Evolutionary conservation across 1,140 invertebrate genomes (phyloP).

Genomic region (Drosophila pachea): DNA sequence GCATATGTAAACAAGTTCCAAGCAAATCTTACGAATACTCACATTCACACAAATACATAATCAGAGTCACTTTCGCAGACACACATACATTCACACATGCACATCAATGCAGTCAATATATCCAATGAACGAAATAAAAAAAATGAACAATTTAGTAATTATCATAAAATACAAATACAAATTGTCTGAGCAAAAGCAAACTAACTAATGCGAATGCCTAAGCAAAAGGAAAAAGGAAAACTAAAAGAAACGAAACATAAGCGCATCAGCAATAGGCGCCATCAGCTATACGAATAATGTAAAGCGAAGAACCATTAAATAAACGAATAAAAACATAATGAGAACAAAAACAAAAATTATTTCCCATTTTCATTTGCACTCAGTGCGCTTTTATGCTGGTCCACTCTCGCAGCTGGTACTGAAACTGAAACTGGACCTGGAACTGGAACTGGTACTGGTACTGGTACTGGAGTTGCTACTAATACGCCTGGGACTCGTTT

Average conservation of each 20-base stretch:
- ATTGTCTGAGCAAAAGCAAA: constrained; percentile 71
- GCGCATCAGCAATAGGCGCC: constrained; percentile 43
- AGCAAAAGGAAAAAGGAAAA: constrained; percentile 42
- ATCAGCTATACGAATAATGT: constrained; percentile 64
- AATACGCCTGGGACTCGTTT: constrained; percentile 1
- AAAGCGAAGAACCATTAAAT: constrained; percentile 67
- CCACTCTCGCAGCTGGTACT: too few relatives aligned
- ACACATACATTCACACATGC: constrained; percentile 24
- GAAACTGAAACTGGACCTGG: background rate
- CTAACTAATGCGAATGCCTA: constrained; percentile 68
- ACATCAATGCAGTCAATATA: constrained; percentile 56
- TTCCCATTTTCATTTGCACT: constrained; percentile 40
- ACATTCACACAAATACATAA: constrained; percentile 28
- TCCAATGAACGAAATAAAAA: constrained; percentile 10
- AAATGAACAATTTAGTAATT: constrained; percentile 66
- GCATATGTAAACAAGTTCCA: constrained; percentile 61
- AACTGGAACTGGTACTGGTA: background rate
- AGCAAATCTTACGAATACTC: constrained; percentile 51
- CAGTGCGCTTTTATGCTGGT: constrained; percentile 5
- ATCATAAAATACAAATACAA: constrained; percentile 63
- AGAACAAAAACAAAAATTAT: constrained; percentile 43
- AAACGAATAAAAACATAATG: constrained; percentile 48
- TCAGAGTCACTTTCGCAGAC: background rate
- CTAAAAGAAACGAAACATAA: constrained; percentile 39
- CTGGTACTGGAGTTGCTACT: background rate